Conservation (phyloP, 1,140 invertebrate genomes). For the Hyphantria cunea region DNA sequence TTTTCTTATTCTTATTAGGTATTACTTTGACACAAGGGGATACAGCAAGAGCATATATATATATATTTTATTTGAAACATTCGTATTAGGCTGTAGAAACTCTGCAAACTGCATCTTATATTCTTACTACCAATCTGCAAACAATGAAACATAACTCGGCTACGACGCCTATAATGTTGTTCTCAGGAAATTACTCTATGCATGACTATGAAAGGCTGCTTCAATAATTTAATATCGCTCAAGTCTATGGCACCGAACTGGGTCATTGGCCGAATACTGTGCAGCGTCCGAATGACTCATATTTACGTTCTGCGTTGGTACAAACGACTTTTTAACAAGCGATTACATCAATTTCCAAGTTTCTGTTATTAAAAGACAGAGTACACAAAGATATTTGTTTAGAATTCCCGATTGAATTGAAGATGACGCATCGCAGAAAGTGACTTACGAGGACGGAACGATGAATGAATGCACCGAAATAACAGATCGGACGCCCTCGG, state of each 20-base stretch:
- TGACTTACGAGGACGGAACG: conserved; percentile 46
- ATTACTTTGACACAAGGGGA: too few relatives aligned
- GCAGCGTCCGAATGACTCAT: conserved; percentile 56
- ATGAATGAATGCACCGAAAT: conserved; percentile 69
- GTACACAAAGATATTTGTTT: conserved; percentile 23
- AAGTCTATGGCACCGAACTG: conserved; percentile 59
- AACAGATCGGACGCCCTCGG: conserved; percentile 51
- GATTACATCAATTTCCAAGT: conserved; percentile 30
- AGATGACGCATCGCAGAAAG: conserved; percentile 48
- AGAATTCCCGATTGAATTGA: conserved; percentile 20
- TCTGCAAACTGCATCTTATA: too few relatives aligned
- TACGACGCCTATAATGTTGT: too few relatives aligned
- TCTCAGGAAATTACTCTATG: conserved; percentile 21
- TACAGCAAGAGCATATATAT: too few relatives aligned
- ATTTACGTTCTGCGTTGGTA: conserved; percentile 43
- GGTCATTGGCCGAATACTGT: conserved; percentile 75
- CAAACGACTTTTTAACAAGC: conserved; percentile 47
- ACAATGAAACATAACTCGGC: too few relatives aligned
- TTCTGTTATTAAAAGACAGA: conserved; percentile 13
- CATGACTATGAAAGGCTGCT: conserved; percentile 24
- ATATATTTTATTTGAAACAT: too few relatives aligned
- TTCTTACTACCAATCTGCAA: too few relatives aligned
- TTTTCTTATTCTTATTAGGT: too few relatives aligned
- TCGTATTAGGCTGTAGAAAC: too few relatives aligned
- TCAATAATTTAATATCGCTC: conserved; percentile 24